Evolutionary conservation across 2,888 invertebrate genomes (phyloP).

Genomic region (Cryptocheilus praepositus): DNA sequence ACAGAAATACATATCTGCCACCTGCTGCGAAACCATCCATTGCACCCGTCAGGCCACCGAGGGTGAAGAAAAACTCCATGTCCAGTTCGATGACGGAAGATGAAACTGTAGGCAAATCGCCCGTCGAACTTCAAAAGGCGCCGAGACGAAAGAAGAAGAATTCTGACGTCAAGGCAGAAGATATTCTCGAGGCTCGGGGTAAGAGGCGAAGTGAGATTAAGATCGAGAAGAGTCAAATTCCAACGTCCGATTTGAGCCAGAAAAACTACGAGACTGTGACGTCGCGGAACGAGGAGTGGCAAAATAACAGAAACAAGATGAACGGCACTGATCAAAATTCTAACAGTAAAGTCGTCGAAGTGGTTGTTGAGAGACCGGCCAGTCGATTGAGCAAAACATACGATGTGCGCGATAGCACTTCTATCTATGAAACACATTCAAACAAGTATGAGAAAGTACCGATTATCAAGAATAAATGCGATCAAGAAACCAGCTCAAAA

Average conservation of each 20-base stretch:
- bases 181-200: conserved; percentile 64
- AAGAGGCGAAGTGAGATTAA: conserved; percentile 24
- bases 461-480: background rate
- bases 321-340: conserved; percentile 10
- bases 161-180: conserved; percentile 67
- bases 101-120: conserved; percentile 18
- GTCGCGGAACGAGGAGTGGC: conserved; percentile 33
- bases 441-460: conserved; percentile 57
- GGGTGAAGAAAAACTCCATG: conserved; percentile 83
- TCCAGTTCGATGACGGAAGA: conserved; percentile 67
- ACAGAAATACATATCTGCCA: conserved; percentile 48
- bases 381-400: conserved; percentile 30
- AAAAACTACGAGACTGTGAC: conserved; percentile 16
- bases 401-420: conserved; percentile 11
- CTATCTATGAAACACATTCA: conserved; percentile 40
- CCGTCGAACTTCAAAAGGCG: conserved; percentile 72
- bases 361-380: conserved; percentile 6
- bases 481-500: conserved; percentile 1
- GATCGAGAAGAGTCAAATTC: no score
- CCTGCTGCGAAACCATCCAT: conserved; percentile 33
- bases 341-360: conserved; percentile 14
- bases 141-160: conserved; percentile 61
- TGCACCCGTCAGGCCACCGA: conserved; percentile 83
- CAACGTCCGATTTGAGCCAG: background rate
- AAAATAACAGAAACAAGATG: conserved; percentile 39